Base-by-base conservation (phyloP, 1,140 invertebrate species). In the Notospermus geniculatus region DNA sequence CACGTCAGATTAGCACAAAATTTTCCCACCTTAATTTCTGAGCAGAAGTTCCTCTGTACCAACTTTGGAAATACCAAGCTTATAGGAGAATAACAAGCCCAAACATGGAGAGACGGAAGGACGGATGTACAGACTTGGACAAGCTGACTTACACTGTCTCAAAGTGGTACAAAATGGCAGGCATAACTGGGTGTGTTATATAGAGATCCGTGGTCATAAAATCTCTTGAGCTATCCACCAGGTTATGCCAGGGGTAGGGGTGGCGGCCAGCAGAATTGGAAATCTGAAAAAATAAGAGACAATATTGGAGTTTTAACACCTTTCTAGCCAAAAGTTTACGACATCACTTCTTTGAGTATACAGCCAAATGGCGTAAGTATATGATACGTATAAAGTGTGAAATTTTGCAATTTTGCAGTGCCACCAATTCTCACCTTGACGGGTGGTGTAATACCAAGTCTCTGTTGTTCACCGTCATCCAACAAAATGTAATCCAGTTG, bases 401-500 rank as follows among this genome's bases (percentile, higher is more conserved):
- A n/a, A n/a, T n/a, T n/a, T n/a, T n/a, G n/a, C n/a, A n/a, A n/a
- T n/a, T n/a, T n/a, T n/a, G n/a, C n/a, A n/a, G n/a, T n/a, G n/a
- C n/a, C n/a, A n/a, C n/a, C n/a, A n/a, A 22, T 27, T 30, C 22
- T 25, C 66, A 78, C 76, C n/a, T 81, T 68, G 2, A 86, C 85
- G 57, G 86, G 76, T 28, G 84, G 82, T 28, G 82, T 71, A 22
- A 91, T 85, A 25, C 80, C 80, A 2, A 92, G 79, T 54, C 89
- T 83, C 56, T 80, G 75, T 60, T 84, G 80, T 79, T 92, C 89
- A 4, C 66, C 63, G 0, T 83, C 79, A 77, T 91, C 88, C 63
- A 87, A 76, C 9, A 92, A 71, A 25, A 91, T 83, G 73, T 90
- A 90, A 59, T 87, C 80, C 2, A 91, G 56, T 43, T 88, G 83